Evolutionary conservation across 2,888 invertebrate genomes (phyloP), one percentile per base, ranked within the genome.

Genomic region (Epinotia brunnichana): DNA sequence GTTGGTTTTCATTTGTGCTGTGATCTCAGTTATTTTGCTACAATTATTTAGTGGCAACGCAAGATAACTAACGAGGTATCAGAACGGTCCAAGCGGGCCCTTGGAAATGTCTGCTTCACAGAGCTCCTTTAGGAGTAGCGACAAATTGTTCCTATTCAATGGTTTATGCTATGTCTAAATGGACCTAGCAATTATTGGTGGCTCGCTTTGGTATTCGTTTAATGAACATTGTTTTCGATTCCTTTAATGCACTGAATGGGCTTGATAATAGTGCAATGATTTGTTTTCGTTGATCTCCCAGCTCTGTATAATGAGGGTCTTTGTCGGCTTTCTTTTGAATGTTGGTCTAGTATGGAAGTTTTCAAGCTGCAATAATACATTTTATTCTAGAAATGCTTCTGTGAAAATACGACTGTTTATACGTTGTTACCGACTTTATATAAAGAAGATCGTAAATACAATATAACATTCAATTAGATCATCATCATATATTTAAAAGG

Each of bases 141-240:
- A 91, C 91, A 90, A 91, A 91, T 91, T 90, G 90, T 90, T 88
- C 83, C 89, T 81, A 90, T 90, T 90, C 86, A 90, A 85, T 84
- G 85, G 85, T 85, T 83, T 82, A 85, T 84, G 82, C 83, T 82
- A 85, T 81, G 82, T 82, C 81, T 85, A 85, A 87, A 86, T 85
- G 85, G 85, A 81, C 79, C 78, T 63, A 44, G 71, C 74, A 69
- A 73, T 69, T 73, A 84, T 82, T 73, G 73, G 73, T 63, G 71
- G 80, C 86, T 87, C 84, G 81, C 87, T 90, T 87, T 87, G 91
- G 92, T 90, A 91, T 92, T 87, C 90, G 80, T 90, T 90, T 91
- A 92, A 91, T 91, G 90, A 91, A 90, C 90, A 91, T 92, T 92
- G 92, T 92, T 89, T 87, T 86, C 87, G 80, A 85, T 87, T 86